These are phyloP conservation scores for Cephalopholis sonnerati DNA, from an alignment of 2,113 vertebrate species.

Conservation along the genomic window DNA sequence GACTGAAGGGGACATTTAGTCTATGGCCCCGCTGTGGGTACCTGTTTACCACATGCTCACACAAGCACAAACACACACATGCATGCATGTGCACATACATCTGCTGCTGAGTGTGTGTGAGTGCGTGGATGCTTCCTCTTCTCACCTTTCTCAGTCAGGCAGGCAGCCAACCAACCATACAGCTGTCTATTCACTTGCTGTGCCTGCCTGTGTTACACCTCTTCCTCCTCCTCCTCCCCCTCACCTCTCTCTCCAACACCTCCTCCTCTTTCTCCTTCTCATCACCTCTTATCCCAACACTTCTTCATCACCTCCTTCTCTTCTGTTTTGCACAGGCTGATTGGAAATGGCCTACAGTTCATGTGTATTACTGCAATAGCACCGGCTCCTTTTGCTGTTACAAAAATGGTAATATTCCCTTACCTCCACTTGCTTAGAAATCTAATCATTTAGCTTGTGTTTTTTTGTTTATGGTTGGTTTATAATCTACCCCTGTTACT, in stretches of 20 bases:
- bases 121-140: constrained; percentile 6
- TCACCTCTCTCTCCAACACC: background rate
- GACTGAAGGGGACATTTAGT: background rate
- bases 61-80: background rate
- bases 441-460: background rate
- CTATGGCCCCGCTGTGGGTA: background rate
- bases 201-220: background rate
- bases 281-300: background rate
- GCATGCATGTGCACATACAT: background rate
- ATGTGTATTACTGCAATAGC: background rate
- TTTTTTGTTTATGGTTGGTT: background rate
- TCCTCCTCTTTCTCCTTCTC: background rate
- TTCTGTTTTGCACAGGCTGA: background rate
- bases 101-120: background rate
- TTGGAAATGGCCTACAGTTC: background rate
- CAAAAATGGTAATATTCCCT: background rate
- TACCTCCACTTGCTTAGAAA: background rate
- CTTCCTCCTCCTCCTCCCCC: constrained; percentile 9
- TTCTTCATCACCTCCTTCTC: constrained; percentile 1
- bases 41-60: background rate
- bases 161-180: constrained; percentile 31
- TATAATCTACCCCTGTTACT: too few relatives aligned
- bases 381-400: background rate
- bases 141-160: constrained; percentile 49
- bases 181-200: constrained; percentile 42